A percentile compares a stretch with the other conserved stretches of the same genome.
Evolutionary conservation across 1,140 invertebrate species (phyloP).

Genomic region (Drosophila grimshawi): DNA sequence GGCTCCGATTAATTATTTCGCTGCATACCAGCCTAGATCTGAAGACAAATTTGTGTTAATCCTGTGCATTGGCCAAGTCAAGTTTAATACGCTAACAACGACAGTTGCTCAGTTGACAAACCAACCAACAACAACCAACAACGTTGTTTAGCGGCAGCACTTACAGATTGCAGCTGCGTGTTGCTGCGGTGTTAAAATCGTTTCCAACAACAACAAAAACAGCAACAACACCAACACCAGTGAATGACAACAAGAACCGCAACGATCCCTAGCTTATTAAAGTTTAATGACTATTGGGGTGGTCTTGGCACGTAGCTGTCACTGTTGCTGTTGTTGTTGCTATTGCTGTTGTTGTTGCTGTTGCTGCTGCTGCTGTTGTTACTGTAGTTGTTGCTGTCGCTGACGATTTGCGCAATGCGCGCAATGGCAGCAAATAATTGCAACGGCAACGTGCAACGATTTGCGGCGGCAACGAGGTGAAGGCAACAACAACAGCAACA

Average conservation of each 20-base stretch:
- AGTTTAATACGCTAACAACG: background rate
- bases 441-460: conserved; percentile 77
- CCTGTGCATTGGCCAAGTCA: background rate
- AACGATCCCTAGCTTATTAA: conserved; percentile 70
- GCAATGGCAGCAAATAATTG: conserved; percentile 72
- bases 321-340: conserved; percentile 29
- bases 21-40: background rate
- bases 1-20: no score
- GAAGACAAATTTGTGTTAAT: background rate
- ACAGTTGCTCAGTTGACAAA: background rate
- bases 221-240: conserved; percentile 31
- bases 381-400: conserved; percentile 30
- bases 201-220: conserved; percentile 50
- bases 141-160: background rate
- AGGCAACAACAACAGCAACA: conserved; percentile 55
- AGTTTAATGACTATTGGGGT: conserved; percentile 72
- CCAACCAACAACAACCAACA: conserved; percentile 17
- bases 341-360: conserved; percentile 19
- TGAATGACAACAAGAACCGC: conserved; percentile 30
- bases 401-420: conserved; percentile 55
- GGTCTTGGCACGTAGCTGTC: conserved; percentile 65
- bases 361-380: background rate
- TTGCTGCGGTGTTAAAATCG: conserved; percentile 40
- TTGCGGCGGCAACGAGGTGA: conserved; percentile 80
- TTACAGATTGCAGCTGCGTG: conserved; percentile 39